Evolutionary conservation across 2,888 invertebrate species (phyloP).

Genomic region (Spisula subtruncata): DNA sequence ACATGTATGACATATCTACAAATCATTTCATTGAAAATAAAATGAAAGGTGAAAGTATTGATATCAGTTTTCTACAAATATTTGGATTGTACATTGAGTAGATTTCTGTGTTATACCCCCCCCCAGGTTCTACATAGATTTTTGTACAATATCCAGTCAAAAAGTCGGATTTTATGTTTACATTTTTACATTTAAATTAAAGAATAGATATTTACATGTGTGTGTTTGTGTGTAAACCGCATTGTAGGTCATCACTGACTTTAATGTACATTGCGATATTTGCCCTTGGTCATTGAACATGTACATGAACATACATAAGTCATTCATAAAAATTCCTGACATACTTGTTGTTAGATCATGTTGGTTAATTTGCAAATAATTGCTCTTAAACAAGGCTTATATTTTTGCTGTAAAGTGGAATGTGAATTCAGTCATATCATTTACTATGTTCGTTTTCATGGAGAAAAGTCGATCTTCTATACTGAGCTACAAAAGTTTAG

Average conservation of each 20-base stretch:
- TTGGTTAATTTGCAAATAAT: constrained; percentile 10
- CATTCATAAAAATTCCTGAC: constrained; percentile 55
- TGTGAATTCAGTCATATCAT: neutral
- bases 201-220: neutral
- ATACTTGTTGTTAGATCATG: constrained; percentile 43
- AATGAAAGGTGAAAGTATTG: neutral
- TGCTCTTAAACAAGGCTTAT: neutral
- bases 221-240: neutral
- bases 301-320: constrained; percentile 24
- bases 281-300: constrained; percentile 46
- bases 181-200: constrained; percentile 6
- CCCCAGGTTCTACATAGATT: too few relatives aligned
- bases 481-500: neutral
- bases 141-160: neutral
- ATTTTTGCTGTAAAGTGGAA: neutral
- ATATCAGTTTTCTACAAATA: neutral
- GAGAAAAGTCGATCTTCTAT: neutral
- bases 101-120: neutral
- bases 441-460: neutral
- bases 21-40: neutral
- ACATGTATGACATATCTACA: neutral
- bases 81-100: neutral
- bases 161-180: constrained; percentile 1
- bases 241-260: neutral
- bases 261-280: neutral